phyloP scores from a whole-genome alignment of 2,888 invertebrate genomes.

The Diaphora mendica region DNA sequence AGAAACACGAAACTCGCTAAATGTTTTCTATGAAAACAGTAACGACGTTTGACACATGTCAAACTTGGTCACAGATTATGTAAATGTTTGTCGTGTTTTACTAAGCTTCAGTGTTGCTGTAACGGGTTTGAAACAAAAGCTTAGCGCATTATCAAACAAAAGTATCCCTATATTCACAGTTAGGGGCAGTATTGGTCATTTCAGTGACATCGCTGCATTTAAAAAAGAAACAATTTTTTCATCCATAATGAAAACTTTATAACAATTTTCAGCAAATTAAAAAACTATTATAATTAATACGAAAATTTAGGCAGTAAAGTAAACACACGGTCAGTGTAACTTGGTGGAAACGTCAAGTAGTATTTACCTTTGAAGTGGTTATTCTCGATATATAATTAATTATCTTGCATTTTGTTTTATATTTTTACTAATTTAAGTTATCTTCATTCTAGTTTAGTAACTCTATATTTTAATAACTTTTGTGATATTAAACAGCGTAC shows the following conservation, averaged over 20 bases:
- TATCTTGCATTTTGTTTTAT: neutral
- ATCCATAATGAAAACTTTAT: neutral
- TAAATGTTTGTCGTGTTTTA: neutral
- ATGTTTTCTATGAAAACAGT: constrained; percentile 19
- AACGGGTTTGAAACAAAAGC: neutral
- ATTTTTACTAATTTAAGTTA: neutral
- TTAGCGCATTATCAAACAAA: neutral
- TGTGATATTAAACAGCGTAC: neutral
- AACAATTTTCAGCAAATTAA: neutral
- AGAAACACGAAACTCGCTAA: neutral
- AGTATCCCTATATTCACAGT: neutral
- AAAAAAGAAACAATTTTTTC: neutral
- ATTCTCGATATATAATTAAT: too few species aligned
- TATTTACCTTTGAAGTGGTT: too few species aligned
- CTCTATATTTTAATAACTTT: neutral
- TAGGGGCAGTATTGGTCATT: neutral
- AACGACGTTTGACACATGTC: constrained; percentile 33
- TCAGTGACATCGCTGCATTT: neutral
- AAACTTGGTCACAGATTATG: constrained; percentile 13
- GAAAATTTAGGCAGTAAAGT: too few species aligned
- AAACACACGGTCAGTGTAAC: too few species aligned
- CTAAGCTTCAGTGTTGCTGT: neutral
- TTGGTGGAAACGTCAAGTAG: too few species aligned
- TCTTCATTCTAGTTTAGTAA: neutral
- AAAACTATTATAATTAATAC: too few species aligned